phyloP scores from a whole-genome alignment of 2,113 vertebrate genomes.

The Pyrgilauda ruficollis region DNA sequence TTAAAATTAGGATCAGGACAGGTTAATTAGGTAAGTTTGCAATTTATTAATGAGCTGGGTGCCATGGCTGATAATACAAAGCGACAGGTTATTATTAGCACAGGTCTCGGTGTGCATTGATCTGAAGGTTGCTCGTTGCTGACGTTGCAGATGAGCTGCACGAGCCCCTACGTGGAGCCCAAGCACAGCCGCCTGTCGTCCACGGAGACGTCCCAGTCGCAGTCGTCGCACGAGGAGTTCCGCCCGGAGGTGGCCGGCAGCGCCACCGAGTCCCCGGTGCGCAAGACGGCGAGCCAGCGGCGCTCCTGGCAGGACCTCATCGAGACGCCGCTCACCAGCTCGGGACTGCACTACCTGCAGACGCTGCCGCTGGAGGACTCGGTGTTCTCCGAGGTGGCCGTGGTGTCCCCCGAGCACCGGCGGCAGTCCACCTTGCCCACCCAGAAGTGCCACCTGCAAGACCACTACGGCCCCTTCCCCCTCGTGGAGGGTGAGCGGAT shows the following conservation, averaged over 20 bases:
- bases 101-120: fast-evolving
- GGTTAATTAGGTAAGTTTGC: background rate
- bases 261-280: conserved; percentile 85
- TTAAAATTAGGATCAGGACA: background rate
- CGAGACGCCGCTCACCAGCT: conserved; percentile 93
- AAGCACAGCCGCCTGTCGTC: conserved; percentile 93
- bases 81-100: fast-evolving
- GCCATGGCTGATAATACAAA: fast-evolving
- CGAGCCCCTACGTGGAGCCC: conserved; percentile 88
- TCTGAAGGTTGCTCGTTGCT: background rate
- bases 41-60: background rate
- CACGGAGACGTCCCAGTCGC: conserved; percentile 95
- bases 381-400: conserved; percentile 86
- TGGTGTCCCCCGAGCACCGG: conserved; percentile 84
- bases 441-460: conserved; percentile 90
- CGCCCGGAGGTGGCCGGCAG: conserved; percentile 86
- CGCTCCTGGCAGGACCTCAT: conserved; percentile 99
- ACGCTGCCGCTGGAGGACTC: conserved; percentile 94
- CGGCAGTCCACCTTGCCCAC: conserved; percentile 94
- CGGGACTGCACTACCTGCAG: conserved; percentile 95
- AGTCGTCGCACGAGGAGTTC: conserved; percentile 95
- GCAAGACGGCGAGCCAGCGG: conserved; percentile 91
- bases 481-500: conserved; percentile 80
- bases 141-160: conserved; percentile 82
- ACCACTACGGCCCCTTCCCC: conserved; percentile 92